Conservation (phyloP, 1,140 invertebrate species). For the Lasioglossum albipes region DNA sequence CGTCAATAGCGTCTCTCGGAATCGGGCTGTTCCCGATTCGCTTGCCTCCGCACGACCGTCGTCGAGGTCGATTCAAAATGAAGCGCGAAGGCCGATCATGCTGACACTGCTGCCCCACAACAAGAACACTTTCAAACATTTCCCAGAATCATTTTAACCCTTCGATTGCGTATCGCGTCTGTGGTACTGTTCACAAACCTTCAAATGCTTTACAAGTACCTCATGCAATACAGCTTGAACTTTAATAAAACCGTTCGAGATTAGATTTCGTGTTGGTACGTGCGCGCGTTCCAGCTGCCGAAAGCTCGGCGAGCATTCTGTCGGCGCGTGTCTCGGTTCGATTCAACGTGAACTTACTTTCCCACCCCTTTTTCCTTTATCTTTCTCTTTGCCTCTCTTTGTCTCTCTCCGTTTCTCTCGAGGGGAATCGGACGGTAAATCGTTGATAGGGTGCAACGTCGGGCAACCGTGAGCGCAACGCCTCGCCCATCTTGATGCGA, state of each 20-base stretch:
- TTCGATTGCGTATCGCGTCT: too few relatives aligned
- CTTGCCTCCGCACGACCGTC: background rate
- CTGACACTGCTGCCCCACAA: background rate
- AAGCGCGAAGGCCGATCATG: slow-evolving; percentile 8
- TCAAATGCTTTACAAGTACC: too few relatives aligned
- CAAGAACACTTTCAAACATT: too few relatives aligned
- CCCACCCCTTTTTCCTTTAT: too few relatives aligned
- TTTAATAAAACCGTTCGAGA: too few relatives aligned
- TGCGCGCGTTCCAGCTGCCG: background rate
- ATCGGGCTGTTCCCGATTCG: slow-evolving; percentile 18
- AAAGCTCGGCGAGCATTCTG: background rate
- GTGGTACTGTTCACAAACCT: too few relatives aligned
- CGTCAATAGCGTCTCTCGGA: slow-evolving; percentile 7
- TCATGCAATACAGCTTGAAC: too few relatives aligned
- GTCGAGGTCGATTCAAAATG: slow-evolving; percentile 18
- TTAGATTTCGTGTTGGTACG: background rate
- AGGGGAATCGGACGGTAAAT: slow-evolving; percentile 28
- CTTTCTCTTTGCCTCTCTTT: background rate
- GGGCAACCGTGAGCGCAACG: slow-evolving; percentile 13
- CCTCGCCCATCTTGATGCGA: slow-evolving; percentile 25
- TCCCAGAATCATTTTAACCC: too few relatives aligned
- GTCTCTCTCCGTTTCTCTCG: background rate
- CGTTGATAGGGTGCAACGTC: background rate
- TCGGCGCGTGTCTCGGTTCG: background rate
- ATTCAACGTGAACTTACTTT: background rate